These are phyloP conservation scores for Ochropleura plecta DNA, from an alignment of 2,888 invertebrate species.

Conservation along the genomic window DNA sequence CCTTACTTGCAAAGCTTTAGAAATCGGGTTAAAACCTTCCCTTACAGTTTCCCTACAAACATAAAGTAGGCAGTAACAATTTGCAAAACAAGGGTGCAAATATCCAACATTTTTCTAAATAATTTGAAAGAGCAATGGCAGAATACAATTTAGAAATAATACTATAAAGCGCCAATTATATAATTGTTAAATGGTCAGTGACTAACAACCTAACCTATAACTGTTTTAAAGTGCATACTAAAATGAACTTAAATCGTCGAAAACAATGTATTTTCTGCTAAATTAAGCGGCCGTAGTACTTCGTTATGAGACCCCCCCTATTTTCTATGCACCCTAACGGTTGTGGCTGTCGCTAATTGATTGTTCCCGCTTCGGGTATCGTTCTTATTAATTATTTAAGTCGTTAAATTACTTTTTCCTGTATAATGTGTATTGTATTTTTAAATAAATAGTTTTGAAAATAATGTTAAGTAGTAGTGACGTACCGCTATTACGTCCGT, in stretches of 20 bases:
- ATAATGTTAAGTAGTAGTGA: neutral
- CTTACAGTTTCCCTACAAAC: neutral
- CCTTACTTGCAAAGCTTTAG: slow-evolving; percentile 18
- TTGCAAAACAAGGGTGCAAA: neutral
- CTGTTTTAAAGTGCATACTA: slow-evolving; percentile 35
- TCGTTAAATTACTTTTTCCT: slow-evolving; percentile 59
- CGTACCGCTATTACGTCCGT: too few relatives aligned
- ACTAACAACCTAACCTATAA: slow-evolving; percentile 5
- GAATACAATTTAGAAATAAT: neutral
- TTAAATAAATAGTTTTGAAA: neutral
- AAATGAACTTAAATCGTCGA: slow-evolving; percentile 17
- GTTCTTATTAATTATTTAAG: slow-evolving; percentile 58
- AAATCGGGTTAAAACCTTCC: slow-evolving; percentile 1
- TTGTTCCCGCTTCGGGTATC: slow-evolving; percentile 59
- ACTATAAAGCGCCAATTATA: neutral
- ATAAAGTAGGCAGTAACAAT: neutral
- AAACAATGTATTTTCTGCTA: slow-evolving; percentile 35
- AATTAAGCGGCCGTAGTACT: slow-evolving; percentile 32
- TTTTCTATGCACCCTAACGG: slow-evolving; percentile 70
- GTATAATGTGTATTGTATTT: slow-evolving; percentile 23
- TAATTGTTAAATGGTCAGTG: slow-evolving; percentile 21
- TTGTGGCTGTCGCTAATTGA: slow-evolving; percentile 68
- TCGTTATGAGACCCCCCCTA: slow-evolving; percentile 44
- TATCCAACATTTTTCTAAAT: neutral
- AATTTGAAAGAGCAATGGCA: neutral